Conservation (phyloP, 2,113 vertebrate species). For the Scartelaos histophorus region DNA sequence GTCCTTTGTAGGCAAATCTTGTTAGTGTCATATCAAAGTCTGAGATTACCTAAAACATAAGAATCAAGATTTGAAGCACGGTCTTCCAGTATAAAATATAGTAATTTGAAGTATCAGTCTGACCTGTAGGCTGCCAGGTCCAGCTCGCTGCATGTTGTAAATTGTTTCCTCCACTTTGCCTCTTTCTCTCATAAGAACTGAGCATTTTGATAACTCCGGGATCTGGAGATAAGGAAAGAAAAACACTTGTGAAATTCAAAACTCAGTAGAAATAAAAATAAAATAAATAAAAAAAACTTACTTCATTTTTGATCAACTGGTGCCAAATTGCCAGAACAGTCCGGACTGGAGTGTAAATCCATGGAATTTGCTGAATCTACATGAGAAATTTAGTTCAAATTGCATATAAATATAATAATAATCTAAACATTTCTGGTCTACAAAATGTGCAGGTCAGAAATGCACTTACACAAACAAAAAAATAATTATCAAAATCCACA, state of each 20-base stretch:
- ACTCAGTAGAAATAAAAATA: not conserved
- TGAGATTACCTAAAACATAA: constrained; percentile 81
- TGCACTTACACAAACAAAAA: not conserved
- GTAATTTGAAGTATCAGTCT: not conserved
- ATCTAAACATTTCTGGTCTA: too few relatives aligned
- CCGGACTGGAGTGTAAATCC: constrained; percentile 53
- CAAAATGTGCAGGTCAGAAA: not conserved
- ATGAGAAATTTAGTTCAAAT: not conserved
- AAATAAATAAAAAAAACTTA: constrained; percentile 28
- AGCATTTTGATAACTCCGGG: constrained; percentile 56
- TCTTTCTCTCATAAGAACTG: constrained; percentile 61
- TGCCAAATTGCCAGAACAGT: constrained; percentile 58
- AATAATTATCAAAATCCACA: not conserved
- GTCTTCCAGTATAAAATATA: not conserved
- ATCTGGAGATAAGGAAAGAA: constrained; percentile 35
- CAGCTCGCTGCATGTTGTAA: constrained; percentile 53
- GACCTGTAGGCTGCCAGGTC: constrained; percentile 59
- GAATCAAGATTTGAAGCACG: not conserved
- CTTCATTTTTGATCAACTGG: constrained; percentile 62
- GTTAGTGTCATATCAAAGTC: constrained; percentile 93
- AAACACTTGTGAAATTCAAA: not conserved
- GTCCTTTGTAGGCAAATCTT: constrained; percentile 81
- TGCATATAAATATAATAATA: not conserved
- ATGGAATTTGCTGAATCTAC: constrained; percentile 62
- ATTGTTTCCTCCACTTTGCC: constrained; percentile 56